Evolutionary conservation across 2,113 vertebrate species (phyloP).

Genomic region (Menura novaehollandiae): DNA sequence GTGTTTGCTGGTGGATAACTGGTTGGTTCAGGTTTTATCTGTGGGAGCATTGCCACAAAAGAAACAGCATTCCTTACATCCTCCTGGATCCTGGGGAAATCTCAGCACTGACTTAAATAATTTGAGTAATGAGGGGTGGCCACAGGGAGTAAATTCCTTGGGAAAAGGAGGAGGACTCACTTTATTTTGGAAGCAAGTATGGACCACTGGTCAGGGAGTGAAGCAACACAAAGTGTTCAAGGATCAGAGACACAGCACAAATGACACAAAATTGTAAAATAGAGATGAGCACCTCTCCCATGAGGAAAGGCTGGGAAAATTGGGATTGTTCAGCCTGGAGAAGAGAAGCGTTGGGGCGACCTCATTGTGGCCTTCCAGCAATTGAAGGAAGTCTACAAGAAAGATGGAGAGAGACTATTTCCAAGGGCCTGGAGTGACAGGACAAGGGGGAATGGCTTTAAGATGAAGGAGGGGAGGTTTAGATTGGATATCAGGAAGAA

Average conservation of each 20-base stretch:
- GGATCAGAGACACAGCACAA: background rate
- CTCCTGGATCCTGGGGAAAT: background rate
- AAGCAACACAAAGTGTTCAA: accelerated
- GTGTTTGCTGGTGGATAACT: background rate
- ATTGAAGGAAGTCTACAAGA: background rate
- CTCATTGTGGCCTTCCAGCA: background rate
- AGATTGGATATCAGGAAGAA: background rate
- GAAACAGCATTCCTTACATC: background rate
- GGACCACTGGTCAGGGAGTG: background rate
- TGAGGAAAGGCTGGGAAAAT: accelerated
- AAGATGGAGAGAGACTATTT: background rate
- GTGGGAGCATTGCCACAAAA: background rate
- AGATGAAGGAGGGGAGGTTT: background rate
- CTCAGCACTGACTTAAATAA: background rate
- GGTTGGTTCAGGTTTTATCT: background rate
- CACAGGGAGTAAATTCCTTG: background rate
- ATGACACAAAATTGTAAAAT: background rate
- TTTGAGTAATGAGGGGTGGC: accelerated
- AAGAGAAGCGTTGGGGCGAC: background rate
- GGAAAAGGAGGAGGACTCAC: background rate
- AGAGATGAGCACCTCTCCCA: background rate
- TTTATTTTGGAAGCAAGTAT: background rate
- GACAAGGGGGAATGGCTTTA: background rate
- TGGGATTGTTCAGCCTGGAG: background rate
- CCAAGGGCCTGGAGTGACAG: background rate